Evolutionary conservation across 2,113 vertebrate genomes (phyloP).

Genomic region (Todiramphus saurophagus): DNA sequence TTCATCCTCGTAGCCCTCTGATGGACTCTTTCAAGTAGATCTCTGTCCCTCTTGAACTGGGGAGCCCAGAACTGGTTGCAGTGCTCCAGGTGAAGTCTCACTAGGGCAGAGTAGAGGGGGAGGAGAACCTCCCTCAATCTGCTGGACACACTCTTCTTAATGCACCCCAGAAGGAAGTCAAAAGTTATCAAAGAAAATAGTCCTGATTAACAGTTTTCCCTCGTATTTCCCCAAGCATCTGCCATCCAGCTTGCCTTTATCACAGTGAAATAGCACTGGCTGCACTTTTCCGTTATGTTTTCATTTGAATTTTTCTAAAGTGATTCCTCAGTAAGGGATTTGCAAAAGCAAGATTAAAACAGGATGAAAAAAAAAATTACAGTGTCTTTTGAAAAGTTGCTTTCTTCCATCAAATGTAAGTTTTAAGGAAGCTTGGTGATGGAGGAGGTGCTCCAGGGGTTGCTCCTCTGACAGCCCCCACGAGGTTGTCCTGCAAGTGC

Average conservation of each 20-base stretch:
- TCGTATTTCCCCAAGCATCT: background rate
- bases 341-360: background rate
- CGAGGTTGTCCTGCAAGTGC: background rate
- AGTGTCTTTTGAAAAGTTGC: rapidly evolving
- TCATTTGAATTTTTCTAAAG: background rate
- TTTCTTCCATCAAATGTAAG: background rate
- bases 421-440: background rate
- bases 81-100: no score
- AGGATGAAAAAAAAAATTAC: background rate
- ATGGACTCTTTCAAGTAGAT: no score
- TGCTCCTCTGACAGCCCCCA: rapidly evolving
- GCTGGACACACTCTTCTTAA: no score
- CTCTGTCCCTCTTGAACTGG: no score
- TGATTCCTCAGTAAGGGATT: background rate
- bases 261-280: background rate
- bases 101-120: no score
- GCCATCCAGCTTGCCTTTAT: background rate
- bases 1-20: no score
- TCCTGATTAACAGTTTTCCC: background rate
- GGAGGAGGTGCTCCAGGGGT: background rate
- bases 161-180: background rate
- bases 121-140: no score
- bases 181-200: background rate
- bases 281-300: background rate
- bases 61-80: no score